Conservation (phyloP, 1,140 invertebrate species). For the Drosophila pectinifera region DNA sequence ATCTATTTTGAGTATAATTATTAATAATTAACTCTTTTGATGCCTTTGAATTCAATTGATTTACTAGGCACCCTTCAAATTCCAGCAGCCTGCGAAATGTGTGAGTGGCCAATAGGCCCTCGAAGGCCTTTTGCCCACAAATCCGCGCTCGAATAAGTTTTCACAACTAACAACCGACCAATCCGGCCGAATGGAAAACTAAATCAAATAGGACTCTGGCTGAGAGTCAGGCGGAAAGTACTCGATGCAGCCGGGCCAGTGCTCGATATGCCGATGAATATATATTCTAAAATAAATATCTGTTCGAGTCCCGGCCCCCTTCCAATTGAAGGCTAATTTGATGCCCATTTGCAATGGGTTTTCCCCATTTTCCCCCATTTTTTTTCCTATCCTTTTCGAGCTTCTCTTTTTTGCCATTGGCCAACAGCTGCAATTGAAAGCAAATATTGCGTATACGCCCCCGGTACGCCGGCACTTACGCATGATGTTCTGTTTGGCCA, state of each 20-base stretch:
- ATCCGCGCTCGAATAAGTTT: constrained; percentile 66
- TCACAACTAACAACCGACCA: constrained; percentile 57
- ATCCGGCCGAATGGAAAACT: constrained; percentile 57
- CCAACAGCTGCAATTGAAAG: constrained; percentile 79
- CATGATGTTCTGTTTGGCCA: constrained; percentile 68
- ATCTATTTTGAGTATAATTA: constrained; percentile 1
- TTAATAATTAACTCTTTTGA: constrained; percentile 7
- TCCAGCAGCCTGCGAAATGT: neutral
- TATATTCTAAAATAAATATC: constrained; percentile 81
- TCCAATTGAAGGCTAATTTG: constrained; percentile 72
- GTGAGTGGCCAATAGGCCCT: neutral
- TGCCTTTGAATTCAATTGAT: constrained; percentile 12
- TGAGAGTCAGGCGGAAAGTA: constrained; percentile 64
- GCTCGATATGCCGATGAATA: constrained; percentile 46
- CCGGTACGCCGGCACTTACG: constrained; percentile 55
- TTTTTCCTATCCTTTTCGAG: constrained; percentile 14
- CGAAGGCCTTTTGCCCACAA: constrained; percentile 51
- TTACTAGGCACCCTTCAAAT: constrained; percentile 7
- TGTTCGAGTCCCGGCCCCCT: constrained; percentile 38
- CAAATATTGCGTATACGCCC: constrained; percentile 81
- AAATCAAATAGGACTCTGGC: constrained; percentile 72
- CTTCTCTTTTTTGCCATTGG: constrained; percentile 42
- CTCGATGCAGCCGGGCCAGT: constrained; percentile 42
- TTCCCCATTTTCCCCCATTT: constrained; percentile 26
- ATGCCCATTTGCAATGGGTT: constrained; percentile 58